Evolutionary conservation across 2,888 invertebrate species (phyloP).

Genomic region (Chromoteleia sp.): DNA sequence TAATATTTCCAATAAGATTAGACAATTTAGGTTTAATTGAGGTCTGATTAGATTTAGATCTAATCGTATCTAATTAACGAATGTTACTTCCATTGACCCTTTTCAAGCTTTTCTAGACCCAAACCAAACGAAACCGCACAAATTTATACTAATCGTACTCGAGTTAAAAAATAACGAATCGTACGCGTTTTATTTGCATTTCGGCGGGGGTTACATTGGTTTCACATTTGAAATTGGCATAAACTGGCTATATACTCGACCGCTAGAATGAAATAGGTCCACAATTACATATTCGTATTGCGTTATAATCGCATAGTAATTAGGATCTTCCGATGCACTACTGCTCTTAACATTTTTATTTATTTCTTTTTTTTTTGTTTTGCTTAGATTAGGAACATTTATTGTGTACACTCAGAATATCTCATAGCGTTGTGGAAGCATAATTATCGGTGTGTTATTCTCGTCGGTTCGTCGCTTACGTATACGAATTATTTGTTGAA

Average conservation of each 20-base stretch:
- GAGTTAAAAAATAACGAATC: conserved; percentile 49
- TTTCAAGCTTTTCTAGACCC: conserved; percentile 8
- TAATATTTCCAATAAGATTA: too few species aligned
- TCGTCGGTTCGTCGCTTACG: conserved; percentile 23
- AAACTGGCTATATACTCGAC: conserved; percentile 47
- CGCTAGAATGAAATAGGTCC: conserved; percentile 55
- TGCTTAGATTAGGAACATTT: conserved; percentile 74
- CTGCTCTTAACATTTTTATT: conserved; percentile 34
- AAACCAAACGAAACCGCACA: conserved; percentile 6
- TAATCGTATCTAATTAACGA: too few species aligned
- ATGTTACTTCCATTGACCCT: not conserved
- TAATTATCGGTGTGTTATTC: conserved; percentile 45
- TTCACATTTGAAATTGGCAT: conserved; percentile 57
- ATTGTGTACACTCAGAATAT: conserved; percentile 72
- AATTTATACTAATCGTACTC: conserved; percentile 24
- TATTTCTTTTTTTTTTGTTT: conserved; percentile 16
- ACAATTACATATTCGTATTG: conserved; percentile 57
- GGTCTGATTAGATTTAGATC: too few species aligned
- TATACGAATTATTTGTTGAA: conserved; percentile 36
- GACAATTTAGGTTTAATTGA: too few species aligned
- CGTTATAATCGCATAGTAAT: conserved; percentile 47
- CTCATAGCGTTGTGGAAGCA: conserved; percentile 72
- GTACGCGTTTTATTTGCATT: conserved; percentile 16
- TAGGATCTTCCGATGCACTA: conserved; percentile 48
- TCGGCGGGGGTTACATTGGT: conserved; percentile 24